A percentile compares a stretch with the other conserved stretches of the same genome.
Conservation (phyloP, 2,797 vertebrate genomes). For the Helarctos malayanus region DNA sequence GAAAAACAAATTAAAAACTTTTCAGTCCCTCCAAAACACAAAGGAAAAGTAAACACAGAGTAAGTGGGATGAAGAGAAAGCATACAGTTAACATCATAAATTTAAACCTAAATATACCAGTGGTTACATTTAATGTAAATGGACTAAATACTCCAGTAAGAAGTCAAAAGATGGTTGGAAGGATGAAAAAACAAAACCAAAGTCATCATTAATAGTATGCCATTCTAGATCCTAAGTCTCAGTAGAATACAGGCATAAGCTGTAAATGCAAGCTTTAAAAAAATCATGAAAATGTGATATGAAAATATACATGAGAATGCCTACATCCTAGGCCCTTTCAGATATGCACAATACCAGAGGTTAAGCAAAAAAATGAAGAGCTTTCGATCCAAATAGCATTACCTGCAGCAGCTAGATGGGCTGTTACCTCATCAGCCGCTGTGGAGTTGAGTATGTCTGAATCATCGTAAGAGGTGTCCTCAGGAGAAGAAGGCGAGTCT, state of each 20-base stretch:
- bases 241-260: not conserved
- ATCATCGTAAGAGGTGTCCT: conserved; percentile 98
- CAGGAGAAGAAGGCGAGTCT: conserved; percentile 97
- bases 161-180: conserved; percentile 26
- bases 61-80: not conserved
- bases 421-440: conserved; percentile 96
- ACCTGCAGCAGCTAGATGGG: conserved; percentile 99
- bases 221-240: conserved; percentile 29
- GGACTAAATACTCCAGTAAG: not conserved
- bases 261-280: conserved; percentile 37
- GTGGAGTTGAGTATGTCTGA: conserved; percentile 99
- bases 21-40: not conserved
- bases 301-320: conserved; percentile 3
- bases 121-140: conserved; percentile 17
- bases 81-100: not conserved
- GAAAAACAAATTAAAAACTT: not conserved
- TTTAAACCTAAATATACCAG: conserved; percentile 12
- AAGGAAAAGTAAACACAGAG: conserved; percentile 8
- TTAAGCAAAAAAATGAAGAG: not conserved
- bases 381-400: not conserved
- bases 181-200: conserved; percentile 59
- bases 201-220: not conserved
- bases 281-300: not conserved
- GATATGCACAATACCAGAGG: not conserved
- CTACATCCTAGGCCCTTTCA: conserved; percentile 9